Percentiles rank a stretch among this genome's conserved stretches.
Evolutionary conservation across 2,797 vertebrate genomes (phyloP).

Genomic region (Melanotaenia trifasciata): DNA sequence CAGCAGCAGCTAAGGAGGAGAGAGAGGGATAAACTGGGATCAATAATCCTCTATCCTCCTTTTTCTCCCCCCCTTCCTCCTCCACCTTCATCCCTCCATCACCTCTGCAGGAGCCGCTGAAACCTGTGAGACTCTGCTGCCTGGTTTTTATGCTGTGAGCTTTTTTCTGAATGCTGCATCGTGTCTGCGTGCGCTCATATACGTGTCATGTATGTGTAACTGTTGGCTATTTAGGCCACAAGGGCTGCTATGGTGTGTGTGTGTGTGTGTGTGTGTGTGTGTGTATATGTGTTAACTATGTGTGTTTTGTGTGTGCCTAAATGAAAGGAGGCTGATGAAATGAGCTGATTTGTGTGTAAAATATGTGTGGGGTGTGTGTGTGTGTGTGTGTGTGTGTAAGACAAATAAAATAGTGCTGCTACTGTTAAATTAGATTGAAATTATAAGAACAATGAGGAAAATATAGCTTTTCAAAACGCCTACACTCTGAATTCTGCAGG

Average conservation of each 20-base stretch:
- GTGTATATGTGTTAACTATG: background rate
- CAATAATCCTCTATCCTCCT: background rate
- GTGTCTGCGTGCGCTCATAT: constrained; percentile 22
- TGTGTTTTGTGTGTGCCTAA: background rate
- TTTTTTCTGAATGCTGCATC: constrained; percentile 47
- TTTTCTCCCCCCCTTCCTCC: constrained; percentile 41
- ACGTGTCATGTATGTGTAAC: constrained; percentile 20
- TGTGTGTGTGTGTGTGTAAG: constrained; percentile 15
- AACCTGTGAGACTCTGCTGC: constrained; percentile 64
- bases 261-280: background rate
- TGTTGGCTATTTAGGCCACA: constrained; percentile 36
- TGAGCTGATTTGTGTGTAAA: constrained; percentile 8
- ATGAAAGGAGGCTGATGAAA: constrained; percentile 5
- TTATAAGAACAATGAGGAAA: constrained; percentile 13
- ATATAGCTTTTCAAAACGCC: background rate
- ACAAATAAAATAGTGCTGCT: constrained; percentile 36
- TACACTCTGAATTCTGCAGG: constrained; percentile 7
- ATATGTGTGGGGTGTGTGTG: constrained; percentile 30
- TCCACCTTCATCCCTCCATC: constrained; percentile 69
- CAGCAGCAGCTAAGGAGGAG: constrained; percentile 49
- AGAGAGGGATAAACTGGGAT: constrained; percentile 34
- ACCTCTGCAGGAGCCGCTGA: constrained; percentile 69
- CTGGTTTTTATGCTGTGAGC: constrained; percentile 7
- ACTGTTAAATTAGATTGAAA: constrained; percentile 28
- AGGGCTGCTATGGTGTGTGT: background rate